phyloP scores from a whole-genome alignment of 2,888 invertebrate genomes.

The Fragum whitleyi region DNA sequence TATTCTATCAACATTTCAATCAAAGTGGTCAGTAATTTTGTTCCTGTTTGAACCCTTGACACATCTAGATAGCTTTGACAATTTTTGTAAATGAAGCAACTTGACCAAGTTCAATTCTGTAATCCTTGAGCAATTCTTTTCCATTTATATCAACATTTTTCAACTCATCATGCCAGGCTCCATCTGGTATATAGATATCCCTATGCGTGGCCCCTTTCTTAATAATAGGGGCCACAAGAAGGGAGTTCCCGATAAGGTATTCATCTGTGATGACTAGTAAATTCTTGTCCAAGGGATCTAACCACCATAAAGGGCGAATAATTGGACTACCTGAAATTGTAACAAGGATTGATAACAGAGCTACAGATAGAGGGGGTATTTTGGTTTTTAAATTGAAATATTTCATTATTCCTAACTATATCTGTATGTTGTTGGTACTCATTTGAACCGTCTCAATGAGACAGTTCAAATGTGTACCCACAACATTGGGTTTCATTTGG shows the following conservation, averaged over 20 bases:
- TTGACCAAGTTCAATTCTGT: slow-evolving; percentile 57
- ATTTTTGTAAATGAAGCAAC: slow-evolving; percentile 59
- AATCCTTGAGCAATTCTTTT: slow-evolving; percentile 67
- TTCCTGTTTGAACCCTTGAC: too few relatives aligned
- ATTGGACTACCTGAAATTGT: slow-evolving; percentile 90
- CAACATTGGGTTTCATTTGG: too few relatives aligned
- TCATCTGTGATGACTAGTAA: slow-evolving; percentile 92
- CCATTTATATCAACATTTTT: slow-evolving; percentile 54
- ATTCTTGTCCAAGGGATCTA: slow-evolving; percentile 92
- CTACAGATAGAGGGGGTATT: not conserved
- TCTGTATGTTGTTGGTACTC: too few relatives aligned
- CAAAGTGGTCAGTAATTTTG: too few relatives aligned
- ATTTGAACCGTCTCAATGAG: too few relatives aligned
- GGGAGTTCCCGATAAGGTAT: slow-evolving; percentile 77
- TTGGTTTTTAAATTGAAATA: too few relatives aligned
- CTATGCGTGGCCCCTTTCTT: slow-evolving; percentile 64
- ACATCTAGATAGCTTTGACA: slow-evolving; percentile 17
- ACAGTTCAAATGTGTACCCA: too few relatives aligned
- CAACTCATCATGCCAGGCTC: slow-evolving; percentile 68
- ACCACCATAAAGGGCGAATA: slow-evolving; percentile 94
- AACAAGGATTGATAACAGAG: not conserved
- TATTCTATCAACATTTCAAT: too few relatives aligned
- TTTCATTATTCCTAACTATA: too few relatives aligned
- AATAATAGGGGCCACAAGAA: slow-evolving; percentile 81
- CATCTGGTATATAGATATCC: slow-evolving; percentile 76